phyloP scores from a whole-genome alignment of 2,113 vertebrate species.

The Galemys pyrenaicus region DNA sequence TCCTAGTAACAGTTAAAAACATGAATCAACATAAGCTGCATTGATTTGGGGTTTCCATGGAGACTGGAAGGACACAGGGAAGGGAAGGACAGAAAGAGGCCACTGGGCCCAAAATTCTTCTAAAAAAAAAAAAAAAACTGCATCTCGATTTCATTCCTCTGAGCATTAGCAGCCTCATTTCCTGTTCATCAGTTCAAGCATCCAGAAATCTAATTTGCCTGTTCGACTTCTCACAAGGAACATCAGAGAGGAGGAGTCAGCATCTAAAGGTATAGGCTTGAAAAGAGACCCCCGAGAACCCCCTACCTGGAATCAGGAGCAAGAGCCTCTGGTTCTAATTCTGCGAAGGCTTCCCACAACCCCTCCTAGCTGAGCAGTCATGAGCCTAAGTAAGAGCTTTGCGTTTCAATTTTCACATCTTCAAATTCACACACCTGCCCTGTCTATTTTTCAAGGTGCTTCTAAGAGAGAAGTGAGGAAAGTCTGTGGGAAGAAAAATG shows the following conservation, averaged over 20 bases:
- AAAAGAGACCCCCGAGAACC: not conserved
- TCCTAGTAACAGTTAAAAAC: slow-evolving; percentile 76
- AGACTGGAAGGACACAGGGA: slow-evolving; percentile 75
- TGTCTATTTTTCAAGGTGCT: slow-evolving; percentile 8
- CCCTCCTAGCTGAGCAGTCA: not conserved
- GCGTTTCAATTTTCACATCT: not conserved
- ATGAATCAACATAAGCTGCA: slow-evolving; percentile 73
- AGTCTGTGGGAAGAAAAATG: not conserved
- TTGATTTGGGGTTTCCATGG: slow-evolving; percentile 76
- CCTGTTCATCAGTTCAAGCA: slow-evolving; percentile 61
- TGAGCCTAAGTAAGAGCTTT: not conserved
- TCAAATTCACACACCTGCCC: not conserved
- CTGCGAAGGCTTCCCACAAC: not conserved
- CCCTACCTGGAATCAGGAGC: not conserved
- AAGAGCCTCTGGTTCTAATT: not conserved
- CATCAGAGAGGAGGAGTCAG: slow-evolving; percentile 15
- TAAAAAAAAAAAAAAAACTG: slow-evolving; percentile 39
- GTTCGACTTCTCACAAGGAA: slow-evolving; percentile 4
- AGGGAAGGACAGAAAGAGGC: slow-evolving; percentile 66
- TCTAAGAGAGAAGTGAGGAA: slow-evolving; percentile 8
- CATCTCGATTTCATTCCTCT: slow-evolving; percentile 58
- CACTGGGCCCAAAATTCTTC: slow-evolving; percentile 71
- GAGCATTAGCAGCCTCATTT: slow-evolving; percentile 68
- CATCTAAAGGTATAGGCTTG: not conserved
- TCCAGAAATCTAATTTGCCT: slow-evolving; percentile 61